phyloP scores from a whole-genome alignment of 1,140 invertebrate species.

The Sitophilus oryzae region DNA sequence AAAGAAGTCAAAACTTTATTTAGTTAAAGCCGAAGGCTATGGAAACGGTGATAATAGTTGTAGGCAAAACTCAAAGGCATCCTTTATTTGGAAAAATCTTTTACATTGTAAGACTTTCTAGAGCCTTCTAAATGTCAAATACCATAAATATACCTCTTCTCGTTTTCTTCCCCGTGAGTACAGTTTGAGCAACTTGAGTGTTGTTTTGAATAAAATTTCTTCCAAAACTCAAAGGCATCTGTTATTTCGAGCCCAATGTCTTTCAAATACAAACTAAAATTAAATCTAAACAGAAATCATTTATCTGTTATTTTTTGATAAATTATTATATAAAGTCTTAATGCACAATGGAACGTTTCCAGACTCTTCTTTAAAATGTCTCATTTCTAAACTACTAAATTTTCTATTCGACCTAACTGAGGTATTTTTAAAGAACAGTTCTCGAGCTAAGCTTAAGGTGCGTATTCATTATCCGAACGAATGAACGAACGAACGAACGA shows the following conservation, averaged over 20 bases:
- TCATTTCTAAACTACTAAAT: constrained; percentile 36
- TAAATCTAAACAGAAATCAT: constrained; percentile 48
- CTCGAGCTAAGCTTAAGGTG: constrained; percentile 30
- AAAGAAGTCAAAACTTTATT: no score
- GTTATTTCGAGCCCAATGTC: no score
- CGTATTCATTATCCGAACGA: no score
- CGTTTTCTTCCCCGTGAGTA: constrained; percentile 60
- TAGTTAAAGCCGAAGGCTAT: no score
- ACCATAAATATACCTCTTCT: constrained; percentile 60
- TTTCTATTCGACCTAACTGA: constrained; percentile 28
- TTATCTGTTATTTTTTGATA: constrained; percentile 63
- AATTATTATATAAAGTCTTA: constrained; percentile 59
- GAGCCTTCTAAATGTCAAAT: constrained; percentile 67
- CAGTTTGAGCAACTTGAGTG: constrained; percentile 52
- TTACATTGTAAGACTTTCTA: constrained; percentile 53
- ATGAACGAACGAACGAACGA: no score
- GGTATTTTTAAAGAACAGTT: constrained; percentile 22
- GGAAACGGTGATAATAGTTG: no score
- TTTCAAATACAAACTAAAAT: constrained; percentile 64
- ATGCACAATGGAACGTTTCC: constrained; percentile 70
- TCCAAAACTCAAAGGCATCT: no score
- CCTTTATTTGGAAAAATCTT: constrained; percentile 20
- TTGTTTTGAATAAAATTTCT: constrained; percentile 59
- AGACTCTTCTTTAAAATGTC: constrained; percentile 50
- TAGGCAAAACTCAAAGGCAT: no score